phyloP scores from a whole-genome alignment of 2,113 vertebrate species.

The Lichenostomus cassidix region DNA sequence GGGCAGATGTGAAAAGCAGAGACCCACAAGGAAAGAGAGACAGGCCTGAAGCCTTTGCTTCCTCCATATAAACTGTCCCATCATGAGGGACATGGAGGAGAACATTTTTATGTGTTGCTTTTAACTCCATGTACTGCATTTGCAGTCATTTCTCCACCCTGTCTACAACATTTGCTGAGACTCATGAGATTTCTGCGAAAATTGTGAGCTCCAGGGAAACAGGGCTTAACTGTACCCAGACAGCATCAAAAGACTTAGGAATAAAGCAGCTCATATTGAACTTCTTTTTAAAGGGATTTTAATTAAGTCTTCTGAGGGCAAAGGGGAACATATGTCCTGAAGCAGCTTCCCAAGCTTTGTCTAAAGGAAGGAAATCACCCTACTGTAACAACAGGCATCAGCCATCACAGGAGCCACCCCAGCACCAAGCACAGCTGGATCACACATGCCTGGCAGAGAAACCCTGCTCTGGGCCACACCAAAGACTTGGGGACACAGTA shows the following conservation, averaged over 20 bases:
- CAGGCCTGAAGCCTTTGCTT: background rate
- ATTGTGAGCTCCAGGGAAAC: background rate
- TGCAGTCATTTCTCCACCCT: background rate
- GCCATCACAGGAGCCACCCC: accelerated
- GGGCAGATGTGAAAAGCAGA: background rate
- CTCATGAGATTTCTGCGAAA: background rate
- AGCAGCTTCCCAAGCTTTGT: background rate
- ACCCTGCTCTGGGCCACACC: background rate
- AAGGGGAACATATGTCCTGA: background rate
- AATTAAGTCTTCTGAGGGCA: background rate
- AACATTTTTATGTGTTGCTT: background rate
- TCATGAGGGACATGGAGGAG: background rate
- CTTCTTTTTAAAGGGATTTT: conserved; percentile 10
- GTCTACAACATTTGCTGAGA: background rate
- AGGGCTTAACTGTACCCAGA: background rate
- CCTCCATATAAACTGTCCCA: background rate
- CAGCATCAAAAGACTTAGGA: conserved; percentile 1
- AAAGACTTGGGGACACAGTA: background rate
- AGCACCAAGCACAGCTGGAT: background rate
- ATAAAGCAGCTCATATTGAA: background rate
- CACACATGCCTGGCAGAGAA: background rate
- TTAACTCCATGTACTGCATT: background rate
- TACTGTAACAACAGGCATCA: background rate
- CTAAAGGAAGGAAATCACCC: background rate
- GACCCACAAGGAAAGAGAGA: background rate